phyloP scores from a whole-genome alignment of 1,140 invertebrate species.

The Drosophila mojavensis region DNA sequence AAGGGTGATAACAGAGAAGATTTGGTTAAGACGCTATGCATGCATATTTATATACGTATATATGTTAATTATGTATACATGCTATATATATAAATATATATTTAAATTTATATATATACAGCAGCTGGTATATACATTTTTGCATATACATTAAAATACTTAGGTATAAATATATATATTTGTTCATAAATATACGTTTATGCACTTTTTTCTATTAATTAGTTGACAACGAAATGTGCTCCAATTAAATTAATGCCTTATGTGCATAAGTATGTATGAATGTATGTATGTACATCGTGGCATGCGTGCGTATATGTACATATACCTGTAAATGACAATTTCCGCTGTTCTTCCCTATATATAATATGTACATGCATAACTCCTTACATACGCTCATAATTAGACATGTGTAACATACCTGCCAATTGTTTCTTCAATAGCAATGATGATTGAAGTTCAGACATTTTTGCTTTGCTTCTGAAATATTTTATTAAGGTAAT shows the following conservation, averaged over 20 bases:
- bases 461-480: constrained; percentile 86
- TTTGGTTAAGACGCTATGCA: too few relatives aligned
- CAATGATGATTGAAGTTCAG: constrained; percentile 97
- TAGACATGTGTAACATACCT: constrained; percentile 87
- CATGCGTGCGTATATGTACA: not conserved
- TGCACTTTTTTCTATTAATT: not conserved
- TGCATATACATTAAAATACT: too few relatives aligned
- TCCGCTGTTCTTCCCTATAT: not conserved
- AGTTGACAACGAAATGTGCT: constrained; percentile 6
- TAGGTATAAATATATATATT: not conserved
- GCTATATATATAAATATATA: not conserved
- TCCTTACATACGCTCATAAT: constrained; percentile 17
- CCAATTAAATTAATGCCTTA: constrained; percentile 4
- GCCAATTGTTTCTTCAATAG: constrained; percentile 97
- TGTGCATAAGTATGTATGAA: not conserved
- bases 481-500: constrained; percentile 28
- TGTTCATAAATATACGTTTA: not conserved
- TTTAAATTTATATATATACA: not conserved
- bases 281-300: too few relatives aligned
- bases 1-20: not conserved
- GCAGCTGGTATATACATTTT: not conserved
- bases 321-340: constrained; percentile 4
- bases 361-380: constrained; percentile 5
- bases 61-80: not conserved
- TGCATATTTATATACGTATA: too few relatives aligned